A percentile compares a stretch with the other conserved stretches of the same genome.
These are phyloP conservation scores for Synchiropus splendidus DNA, from an alignment of 2,113 vertebrate genomes.

Conservation along the genomic window DNA sequence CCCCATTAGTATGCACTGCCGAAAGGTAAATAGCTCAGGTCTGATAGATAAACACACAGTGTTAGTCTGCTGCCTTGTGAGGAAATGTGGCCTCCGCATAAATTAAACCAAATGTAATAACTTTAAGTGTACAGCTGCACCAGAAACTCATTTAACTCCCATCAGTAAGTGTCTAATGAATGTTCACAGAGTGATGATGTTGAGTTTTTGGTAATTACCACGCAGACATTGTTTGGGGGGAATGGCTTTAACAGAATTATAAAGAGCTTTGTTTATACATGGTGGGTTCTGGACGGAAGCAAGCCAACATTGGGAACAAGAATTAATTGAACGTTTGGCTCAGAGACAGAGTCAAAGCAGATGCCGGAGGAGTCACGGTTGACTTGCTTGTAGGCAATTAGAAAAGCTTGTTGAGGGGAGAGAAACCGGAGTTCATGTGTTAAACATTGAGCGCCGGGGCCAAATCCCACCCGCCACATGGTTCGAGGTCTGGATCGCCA, in stretches of 20 bases:
- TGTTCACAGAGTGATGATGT: not conserved
- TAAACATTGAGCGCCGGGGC: no score
- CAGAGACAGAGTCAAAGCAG: no score
- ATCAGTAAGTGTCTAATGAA: conserved; percentile 3
- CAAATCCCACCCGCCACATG: no score
- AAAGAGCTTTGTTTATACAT: no score
- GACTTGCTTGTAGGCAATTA: no score
- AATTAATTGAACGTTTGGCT: no score
- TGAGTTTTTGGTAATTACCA: conserved; percentile 1
- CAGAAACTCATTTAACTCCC: conserved; percentile 11
- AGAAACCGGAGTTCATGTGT: no score
- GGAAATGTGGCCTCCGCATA: not conserved
- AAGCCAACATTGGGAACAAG: no score
- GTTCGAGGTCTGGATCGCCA: no score
- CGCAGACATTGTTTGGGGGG: not conserved
- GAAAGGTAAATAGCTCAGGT: conserved; percentile 1
- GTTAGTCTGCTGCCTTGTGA: conserved; percentile 1
- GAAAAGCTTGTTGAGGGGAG: no score
- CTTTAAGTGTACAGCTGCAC: not conserved
- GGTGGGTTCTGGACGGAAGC: no score
- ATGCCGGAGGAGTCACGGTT: no score
- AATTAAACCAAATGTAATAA: not conserved
- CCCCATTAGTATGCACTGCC: conserved; percentile 2
- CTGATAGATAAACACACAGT: not conserved
- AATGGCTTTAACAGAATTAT: not conserved